Evolutionary conservation across 1,140 invertebrate species (phyloP).

Genomic region (Drosophila ercepeae): DNA sequence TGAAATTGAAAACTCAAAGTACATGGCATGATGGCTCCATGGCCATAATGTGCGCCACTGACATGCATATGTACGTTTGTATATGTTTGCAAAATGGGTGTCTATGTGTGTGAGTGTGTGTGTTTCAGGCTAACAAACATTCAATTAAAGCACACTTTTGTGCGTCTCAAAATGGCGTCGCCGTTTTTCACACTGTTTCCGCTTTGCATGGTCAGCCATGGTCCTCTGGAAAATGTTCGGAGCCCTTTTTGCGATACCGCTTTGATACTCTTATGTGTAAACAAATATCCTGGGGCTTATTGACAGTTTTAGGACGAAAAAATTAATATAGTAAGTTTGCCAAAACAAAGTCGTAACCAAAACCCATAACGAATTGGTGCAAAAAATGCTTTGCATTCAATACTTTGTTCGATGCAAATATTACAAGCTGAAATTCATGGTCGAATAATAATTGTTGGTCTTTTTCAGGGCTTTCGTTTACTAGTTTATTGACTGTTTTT

Average conservation of each 20-base stretch:
- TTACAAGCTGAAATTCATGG: not conserved
- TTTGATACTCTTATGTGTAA: not conserved
- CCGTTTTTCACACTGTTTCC: constrained; percentile 56
- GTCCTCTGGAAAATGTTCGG: too few species aligned
- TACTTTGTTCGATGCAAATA: not conserved
- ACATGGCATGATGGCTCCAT: constrained; percentile 56
- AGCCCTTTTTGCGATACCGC: not conserved
- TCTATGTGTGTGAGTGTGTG: constrained; percentile 5
- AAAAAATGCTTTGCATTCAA: not conserved
- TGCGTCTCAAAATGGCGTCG: constrained; percentile 65
- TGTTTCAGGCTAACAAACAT: constrained; percentile 55
- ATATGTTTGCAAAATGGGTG: constrained; percentile 48
- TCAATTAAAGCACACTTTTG: constrained; percentile 79
- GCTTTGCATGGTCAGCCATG: constrained; percentile 38
- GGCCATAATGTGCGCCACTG: constrained; percentile 62
- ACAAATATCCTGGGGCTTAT: not conserved
- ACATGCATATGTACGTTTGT: constrained; percentile 67
- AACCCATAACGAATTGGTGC: not conserved
- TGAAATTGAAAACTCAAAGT: constrained; percentile 80
- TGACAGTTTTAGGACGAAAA: not conserved
- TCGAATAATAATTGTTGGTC: not conserved
- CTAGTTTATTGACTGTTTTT: not conserved
- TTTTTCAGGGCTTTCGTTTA: not conserved
- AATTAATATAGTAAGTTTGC: not conserved
- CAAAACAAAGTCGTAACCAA: not conserved